Conservation (phyloP, 2,888 invertebrate species). For the Phaedon cochleariae region DNA sequence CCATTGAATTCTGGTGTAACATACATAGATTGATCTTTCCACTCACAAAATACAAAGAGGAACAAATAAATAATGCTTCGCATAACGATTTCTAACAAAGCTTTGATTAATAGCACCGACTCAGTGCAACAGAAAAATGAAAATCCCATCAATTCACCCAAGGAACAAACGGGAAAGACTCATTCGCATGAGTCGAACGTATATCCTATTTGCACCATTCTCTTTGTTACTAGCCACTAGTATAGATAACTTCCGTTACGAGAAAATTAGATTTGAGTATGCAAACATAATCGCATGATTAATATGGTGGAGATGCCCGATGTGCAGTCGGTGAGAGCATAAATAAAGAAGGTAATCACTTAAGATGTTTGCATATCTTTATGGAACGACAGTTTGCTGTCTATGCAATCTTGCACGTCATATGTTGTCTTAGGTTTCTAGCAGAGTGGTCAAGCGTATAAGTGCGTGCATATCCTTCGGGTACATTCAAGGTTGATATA, state of each 20-base stretch:
- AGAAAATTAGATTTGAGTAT: constrained; percentile 40
- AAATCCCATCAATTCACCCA: constrained; percentile 32
- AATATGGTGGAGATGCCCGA: constrained; percentile 27
- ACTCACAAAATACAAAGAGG: background rate
- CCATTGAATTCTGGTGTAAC: no score
- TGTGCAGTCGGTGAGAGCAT: constrained; percentile 42
- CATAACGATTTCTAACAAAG: background rate
- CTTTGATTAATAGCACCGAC: constrained; percentile 1
- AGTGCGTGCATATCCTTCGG: background rate
- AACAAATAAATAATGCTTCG: background rate
- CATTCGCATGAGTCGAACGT: constrained; percentile 29
- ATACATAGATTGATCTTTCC: background rate
- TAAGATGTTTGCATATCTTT: constrained; percentile 45
- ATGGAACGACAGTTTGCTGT: constrained; percentile 31
- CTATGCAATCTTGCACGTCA: constrained; percentile 25
- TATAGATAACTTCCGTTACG: constrained; percentile 38
- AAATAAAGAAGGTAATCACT: constrained; percentile 46
- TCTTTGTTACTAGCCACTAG: constrained; percentile 34
- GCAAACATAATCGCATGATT: constrained; percentile 41
- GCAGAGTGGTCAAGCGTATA: background rate
- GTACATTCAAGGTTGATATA: background rate
- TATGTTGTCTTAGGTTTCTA: constrained; percentile 10
- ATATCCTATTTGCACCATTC: constrained; percentile 35
- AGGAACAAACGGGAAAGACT: constrained; percentile 32
- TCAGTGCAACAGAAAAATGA: constrained; percentile 13